Base-by-base conservation (phyloP, 23 tunicate genomes). In the Ascidia mentula region DNA sequence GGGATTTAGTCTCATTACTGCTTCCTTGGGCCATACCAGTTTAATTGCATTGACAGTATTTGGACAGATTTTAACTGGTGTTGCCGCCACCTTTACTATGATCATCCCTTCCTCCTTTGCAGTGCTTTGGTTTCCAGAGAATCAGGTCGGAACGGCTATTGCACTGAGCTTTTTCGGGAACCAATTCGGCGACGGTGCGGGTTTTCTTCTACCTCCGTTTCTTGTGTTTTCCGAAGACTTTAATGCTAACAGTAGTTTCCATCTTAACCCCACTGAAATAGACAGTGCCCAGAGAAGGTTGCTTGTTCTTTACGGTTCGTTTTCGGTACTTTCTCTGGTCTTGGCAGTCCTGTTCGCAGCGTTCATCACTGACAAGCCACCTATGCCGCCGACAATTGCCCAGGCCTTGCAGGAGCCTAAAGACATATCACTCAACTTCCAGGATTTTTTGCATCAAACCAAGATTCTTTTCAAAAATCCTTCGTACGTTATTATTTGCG, bases 91-190 rank as follows among this genome's bases (percentile, higher is more conserved):
- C 13, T 26, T 53, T 53, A 28, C 28, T 20, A 28, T 53, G 65
- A 53, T 26, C 24, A 28, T 53, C 2, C 65, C 65, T 1, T 53
- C 65, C 65, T 20, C 13, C 24, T 53, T 53, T 28, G 65, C 65
- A 26, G 65, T 53, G 65, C 24, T 53, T 53, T 53, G 65, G 65
- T 53, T 53, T 9, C 65, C 65, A 53, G 65, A 53, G 24, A 53
- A 28, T 6, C 65, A 53, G 24, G 65, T 53, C 65, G 65, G 65
- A 3, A 53, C 65, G 24, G 65, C 65, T 9, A 53, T 53, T 5
- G 65, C 65, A 6, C 28, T 53, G 7, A 53, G 24, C 24, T 53
- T 53, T 28, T 20, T 53, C 65, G 65, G 65, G 65, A 20, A 20
- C 28, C 24, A 20, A 3, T 53, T 53, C 28, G 65, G 65, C 13